Conservation (phyloP, 1,140 invertebrate genomes). For the Drosophila sechellia region DNA sequence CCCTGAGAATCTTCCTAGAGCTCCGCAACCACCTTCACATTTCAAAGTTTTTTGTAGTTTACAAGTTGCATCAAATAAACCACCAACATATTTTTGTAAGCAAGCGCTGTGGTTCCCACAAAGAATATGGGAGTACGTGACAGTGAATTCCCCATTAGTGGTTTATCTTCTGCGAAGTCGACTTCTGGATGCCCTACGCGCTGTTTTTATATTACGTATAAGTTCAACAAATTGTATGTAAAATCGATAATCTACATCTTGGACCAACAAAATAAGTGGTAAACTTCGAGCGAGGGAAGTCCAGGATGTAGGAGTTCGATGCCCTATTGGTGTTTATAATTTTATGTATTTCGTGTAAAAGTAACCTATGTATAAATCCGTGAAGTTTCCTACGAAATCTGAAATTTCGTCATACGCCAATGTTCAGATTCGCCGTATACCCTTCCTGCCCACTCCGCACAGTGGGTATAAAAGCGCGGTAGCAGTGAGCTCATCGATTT, state of each 20-base stretch:
- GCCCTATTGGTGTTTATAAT: no score
- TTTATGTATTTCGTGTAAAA: no score
- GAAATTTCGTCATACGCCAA: no score
- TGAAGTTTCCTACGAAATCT: no score
- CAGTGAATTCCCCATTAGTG: neutral
- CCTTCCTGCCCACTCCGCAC: neutral
- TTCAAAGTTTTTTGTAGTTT: slow-evolving; percentile 9
- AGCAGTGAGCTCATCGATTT: slow-evolving; percentile 22
- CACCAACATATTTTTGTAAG: slow-evolving; percentile 31
- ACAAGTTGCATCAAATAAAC: slow-evolving; percentile 28
- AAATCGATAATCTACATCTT: neutral
- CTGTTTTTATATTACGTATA: neutral
- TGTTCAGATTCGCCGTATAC: neutral
- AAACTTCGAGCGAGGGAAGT: no score
- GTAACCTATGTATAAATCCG: no score
- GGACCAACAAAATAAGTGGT: no score
- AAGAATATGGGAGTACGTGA: neutral
- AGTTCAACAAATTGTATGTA: neutral
- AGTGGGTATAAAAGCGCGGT: slow-evolving; percentile 28
- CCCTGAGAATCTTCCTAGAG: slow-evolving; percentile 8
- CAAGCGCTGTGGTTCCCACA: slow-evolving; percentile 3
- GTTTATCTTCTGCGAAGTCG: neutral
- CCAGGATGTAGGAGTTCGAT: no score
- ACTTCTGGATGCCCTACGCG: neutral
- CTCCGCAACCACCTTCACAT: neutral